A percentile compares a stretch with the other conserved stretches of the same genome.
Conservation (phyloP, 1,140 invertebrate genomes). For the Temnothorax longispinosus region DNA sequence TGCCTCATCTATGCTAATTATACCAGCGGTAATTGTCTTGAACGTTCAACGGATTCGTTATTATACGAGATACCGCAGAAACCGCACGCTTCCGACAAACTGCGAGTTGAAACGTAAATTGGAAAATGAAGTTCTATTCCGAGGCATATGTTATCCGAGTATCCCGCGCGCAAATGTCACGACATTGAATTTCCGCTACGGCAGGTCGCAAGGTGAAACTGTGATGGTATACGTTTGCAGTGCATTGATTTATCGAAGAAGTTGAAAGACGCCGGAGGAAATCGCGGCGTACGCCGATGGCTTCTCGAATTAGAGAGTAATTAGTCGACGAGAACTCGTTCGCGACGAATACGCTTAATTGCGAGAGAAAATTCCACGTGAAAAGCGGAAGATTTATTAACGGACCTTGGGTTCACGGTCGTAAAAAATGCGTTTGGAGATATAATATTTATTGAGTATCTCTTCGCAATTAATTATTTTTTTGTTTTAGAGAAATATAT, state of each 20-base stretch:
- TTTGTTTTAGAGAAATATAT: background rate
- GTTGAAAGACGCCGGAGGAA: background rate
- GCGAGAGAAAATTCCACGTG: constrained; percentile 19
- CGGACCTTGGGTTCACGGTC: background rate
- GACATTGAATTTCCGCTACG: constrained; percentile 25
- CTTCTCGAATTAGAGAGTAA: constrained; percentile 56
- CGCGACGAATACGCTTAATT: constrained; percentile 3
- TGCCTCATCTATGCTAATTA: constrained; percentile 6
- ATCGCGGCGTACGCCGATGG: constrained; percentile 35
- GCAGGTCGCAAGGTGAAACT: constrained; percentile 12
- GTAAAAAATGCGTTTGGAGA: background rate
- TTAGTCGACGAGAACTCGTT: constrained; percentile 15
- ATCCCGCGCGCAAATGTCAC: background rate
- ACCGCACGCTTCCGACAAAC: background rate
- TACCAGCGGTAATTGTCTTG: background rate
- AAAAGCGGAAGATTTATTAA: constrained; percentile 33
- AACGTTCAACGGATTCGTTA: background rate
- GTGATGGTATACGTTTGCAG: background rate
- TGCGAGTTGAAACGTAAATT: background rate
- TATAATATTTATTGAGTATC: background rate
- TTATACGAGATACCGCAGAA: background rate
- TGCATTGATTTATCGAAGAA: constrained; percentile 27
- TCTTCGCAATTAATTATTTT: background rate
- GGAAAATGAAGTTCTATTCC: background rate
- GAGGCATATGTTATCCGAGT: background rate